These are phyloP conservation scores for Meghimatium bilineatum DNA, from an alignment of 2,888 invertebrate species.

Conservation along the genomic window DNA sequence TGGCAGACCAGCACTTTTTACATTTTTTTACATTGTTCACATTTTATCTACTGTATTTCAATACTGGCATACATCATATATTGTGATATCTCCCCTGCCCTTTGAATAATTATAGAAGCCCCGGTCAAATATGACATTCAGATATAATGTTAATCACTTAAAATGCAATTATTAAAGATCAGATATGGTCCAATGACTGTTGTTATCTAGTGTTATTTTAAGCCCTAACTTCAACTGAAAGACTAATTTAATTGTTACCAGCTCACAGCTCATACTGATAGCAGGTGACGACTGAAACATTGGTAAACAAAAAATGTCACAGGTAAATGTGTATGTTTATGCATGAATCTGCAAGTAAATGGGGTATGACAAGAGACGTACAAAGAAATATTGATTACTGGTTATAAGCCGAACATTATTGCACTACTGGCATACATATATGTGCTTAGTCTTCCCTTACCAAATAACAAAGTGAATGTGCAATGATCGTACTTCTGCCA, in stretches of 20 bases:
- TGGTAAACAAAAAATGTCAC: not conserved
- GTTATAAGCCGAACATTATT: no score
- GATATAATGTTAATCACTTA: not conserved
- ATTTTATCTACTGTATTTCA: no score
- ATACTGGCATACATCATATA: no score
- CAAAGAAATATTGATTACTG: not conserved
- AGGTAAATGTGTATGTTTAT: not conserved
- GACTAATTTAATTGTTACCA: not conserved
- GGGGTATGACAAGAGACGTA: not conserved
- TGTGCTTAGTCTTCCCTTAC: no score
- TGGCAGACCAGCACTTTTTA: no score
- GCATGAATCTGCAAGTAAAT: not conserved
- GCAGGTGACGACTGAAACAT: constrained; percentile 20
- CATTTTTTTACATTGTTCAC: no score
- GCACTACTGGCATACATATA: no score
- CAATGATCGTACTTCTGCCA: no score
- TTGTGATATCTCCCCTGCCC: no score
- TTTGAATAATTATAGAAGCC: no score
- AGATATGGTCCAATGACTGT: not conserved
- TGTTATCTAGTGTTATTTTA: not conserved
- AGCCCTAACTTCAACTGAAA: not conserved
- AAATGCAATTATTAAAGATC: not conserved
- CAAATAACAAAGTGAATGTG: no score
- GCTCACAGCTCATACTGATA: constrained; percentile 11
- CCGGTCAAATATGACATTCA: no score